These are phyloP conservation scores for Drosophila setifemur DNA, from an alignment of 1,140 invertebrate species.

Conservation along the genomic window DNA sequence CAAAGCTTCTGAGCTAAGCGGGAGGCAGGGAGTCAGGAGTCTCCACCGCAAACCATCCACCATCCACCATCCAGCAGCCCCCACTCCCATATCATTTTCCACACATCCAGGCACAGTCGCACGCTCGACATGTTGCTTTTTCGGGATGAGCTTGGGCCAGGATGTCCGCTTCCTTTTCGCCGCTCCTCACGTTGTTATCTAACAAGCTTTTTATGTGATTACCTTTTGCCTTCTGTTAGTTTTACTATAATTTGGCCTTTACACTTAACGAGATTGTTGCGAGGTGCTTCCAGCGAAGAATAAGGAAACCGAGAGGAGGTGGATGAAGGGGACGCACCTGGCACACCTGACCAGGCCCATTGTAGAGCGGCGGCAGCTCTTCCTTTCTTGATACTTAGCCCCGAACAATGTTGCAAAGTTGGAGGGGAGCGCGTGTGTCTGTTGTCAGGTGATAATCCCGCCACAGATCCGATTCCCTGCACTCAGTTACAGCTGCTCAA, in stretches of 20 bases:
- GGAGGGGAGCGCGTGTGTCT: constrained; percentile 4
- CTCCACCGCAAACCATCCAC: constrained; percentile 16
- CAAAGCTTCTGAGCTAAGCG: constrained; percentile 68
- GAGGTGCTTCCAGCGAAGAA: constrained; percentile 51
- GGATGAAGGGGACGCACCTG: background rate
- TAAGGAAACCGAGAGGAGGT: constrained; percentile 47
- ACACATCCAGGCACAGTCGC: constrained; percentile 51
- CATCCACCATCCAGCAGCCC: background rate
- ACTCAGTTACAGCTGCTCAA: constrained; percentile 8
- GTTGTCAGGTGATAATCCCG: constrained; percentile 32
- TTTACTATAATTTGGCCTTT: constrained; percentile 79
- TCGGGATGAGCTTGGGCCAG: constrained; percentile 40
- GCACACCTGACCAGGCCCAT: background rate
- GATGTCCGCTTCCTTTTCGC: constrained; percentile 55
- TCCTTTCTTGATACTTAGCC: constrained; percentile 30
- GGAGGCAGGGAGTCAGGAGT: background rate
- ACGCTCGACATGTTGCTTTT: constrained; percentile 56
- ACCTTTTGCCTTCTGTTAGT: constrained; percentile 77
- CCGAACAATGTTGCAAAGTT: constrained; percentile 29
- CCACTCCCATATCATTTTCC: constrained; percentile 13
- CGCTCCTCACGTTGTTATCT: constrained; percentile 60
- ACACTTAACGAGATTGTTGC: constrained; percentile 76
- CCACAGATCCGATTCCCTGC: constrained; percentile 1
- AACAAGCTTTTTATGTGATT: constrained; percentile 79
- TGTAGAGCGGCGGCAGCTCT: constrained; percentile 20